Percentiles rank a stretch among this genome's conserved stretches.
Evolutionary conservation across 2,113 vertebrate genomes (phyloP).

Genomic region (Pachycephala philippinensis): DNA sequence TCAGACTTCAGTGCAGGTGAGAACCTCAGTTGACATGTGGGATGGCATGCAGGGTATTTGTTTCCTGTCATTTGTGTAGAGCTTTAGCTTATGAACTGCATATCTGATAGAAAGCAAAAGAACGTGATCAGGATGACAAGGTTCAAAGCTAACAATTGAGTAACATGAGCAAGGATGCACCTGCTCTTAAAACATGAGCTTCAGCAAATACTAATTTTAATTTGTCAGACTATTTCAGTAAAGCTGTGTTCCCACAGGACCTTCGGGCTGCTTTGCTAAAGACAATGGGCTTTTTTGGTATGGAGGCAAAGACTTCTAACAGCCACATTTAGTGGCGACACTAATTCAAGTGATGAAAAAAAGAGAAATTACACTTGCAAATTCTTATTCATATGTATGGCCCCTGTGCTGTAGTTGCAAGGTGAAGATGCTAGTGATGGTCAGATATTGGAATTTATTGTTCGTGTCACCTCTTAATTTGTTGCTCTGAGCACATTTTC

Average conservation of each 20-base stretch:
- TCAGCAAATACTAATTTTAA: not conserved
- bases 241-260: not conserved
- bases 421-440: not conserved
- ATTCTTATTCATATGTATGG: not conserved
- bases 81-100: not conserved
- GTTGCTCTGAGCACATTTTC: not conserved
- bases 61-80: not conserved
- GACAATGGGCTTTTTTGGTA: not conserved
- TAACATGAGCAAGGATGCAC: slow-evolving; percentile 26
- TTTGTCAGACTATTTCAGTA: not conserved
- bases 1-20: not conserved
- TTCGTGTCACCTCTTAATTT: not conserved
- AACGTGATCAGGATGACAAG: not conserved
- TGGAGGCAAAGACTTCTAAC: not conserved
- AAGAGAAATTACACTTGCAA: not conserved
- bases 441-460: not conserved
- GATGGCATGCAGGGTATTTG: not conserved
- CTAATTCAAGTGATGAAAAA: not conserved
- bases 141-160: not conserved
- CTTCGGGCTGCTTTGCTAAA: not conserved
- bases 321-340: not conserved
- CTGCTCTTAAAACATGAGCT: not conserved
- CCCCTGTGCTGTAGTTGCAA: not conserved
- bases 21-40: not conserved
- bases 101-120: not conserved